Conservation (phyloP, 2,113 vertebrate genomes). For the Tangachromis dhanisi region DNA sequence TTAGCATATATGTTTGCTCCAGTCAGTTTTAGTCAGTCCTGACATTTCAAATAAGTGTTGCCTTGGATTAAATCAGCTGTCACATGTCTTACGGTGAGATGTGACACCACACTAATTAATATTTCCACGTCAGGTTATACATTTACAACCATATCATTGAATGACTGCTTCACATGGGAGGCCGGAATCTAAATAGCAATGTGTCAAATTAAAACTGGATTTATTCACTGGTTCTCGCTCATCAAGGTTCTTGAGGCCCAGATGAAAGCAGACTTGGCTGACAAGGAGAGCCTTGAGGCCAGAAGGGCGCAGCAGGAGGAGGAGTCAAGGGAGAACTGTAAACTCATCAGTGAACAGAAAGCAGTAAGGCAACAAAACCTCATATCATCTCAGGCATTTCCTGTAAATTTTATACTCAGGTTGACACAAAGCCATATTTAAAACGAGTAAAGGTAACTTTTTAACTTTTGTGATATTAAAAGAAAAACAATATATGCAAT, state of each 20-base stretch:
- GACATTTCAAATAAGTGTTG: background rate
- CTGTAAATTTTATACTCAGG: background rate
- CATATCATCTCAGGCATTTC: background rate
- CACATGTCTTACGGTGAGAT: background rate
- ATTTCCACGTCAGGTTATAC: background rate
- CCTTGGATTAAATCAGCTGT: background rate
- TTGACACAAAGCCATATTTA: background rate
- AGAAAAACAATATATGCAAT: background rate
- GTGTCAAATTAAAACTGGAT: background rate
- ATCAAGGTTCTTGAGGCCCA: slow-evolving; percentile 89
- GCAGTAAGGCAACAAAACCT: slow-evolving; percentile 73
- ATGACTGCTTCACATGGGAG: background rate
- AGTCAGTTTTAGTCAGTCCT: background rate
- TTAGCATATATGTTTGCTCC: background rate
- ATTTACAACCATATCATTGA: background rate
- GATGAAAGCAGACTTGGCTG: slow-evolving; percentile 91
- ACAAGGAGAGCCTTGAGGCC: slow-evolving; percentile 90
- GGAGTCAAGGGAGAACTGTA: slow-evolving; percentile 90
- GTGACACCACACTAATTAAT: slow-evolving; percentile 7
- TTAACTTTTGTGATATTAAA: background rate
- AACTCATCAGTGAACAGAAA: slow-evolving; percentile 94
- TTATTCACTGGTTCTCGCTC: background rate
- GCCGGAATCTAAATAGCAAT: background rate
- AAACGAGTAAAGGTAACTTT: background rate
- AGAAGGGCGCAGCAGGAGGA: slow-evolving; percentile 87